Evolutionary conservation across 2,888 invertebrate genomes (phyloP).

Genomic region (Escarpia spicata): DNA sequence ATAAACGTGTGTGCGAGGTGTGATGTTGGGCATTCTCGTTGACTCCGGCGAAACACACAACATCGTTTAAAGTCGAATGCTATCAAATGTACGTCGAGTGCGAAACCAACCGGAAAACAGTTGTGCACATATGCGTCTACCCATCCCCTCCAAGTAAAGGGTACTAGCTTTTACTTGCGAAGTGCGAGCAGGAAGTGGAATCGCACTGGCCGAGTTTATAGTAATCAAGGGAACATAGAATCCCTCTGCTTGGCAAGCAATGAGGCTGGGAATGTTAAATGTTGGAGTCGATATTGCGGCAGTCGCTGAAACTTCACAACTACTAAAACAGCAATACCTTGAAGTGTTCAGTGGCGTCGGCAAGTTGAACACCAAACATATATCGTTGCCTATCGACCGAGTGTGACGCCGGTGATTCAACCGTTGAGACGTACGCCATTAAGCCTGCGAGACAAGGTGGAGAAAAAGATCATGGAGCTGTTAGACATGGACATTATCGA

Average conservation of each 20-base stretch:
- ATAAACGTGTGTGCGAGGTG: too few species aligned
- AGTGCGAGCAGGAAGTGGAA: neutral
- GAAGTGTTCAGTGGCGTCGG: too few species aligned
- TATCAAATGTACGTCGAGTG: neutral
- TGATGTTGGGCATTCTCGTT: too few species aligned
- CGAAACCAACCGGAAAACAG: neutral
- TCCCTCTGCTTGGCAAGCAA: neutral
- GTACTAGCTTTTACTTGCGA: neutral
- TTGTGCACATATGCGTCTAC: neutral
- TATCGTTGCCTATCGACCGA: neutral
- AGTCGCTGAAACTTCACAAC: neutral
- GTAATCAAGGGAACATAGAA: neutral
- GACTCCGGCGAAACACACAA: too few species aligned
- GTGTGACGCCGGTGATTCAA: neutral
- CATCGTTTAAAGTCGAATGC: too few species aligned
- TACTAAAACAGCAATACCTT: neutral
- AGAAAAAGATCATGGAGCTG: neutral
- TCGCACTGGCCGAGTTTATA: neutral
- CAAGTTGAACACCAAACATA: too few species aligned
- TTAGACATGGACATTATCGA: neutral
- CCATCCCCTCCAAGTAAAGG: neutral
- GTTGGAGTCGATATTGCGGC: neutral
- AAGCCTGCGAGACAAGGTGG: neutral
- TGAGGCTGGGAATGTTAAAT: neutral
- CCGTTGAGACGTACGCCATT: conserved; percentile 14